These are phyloP conservation scores for Pantherophis guttatus DNA, from an alignment of 2,113 vertebrate species.

Conservation along the genomic window DNA sequence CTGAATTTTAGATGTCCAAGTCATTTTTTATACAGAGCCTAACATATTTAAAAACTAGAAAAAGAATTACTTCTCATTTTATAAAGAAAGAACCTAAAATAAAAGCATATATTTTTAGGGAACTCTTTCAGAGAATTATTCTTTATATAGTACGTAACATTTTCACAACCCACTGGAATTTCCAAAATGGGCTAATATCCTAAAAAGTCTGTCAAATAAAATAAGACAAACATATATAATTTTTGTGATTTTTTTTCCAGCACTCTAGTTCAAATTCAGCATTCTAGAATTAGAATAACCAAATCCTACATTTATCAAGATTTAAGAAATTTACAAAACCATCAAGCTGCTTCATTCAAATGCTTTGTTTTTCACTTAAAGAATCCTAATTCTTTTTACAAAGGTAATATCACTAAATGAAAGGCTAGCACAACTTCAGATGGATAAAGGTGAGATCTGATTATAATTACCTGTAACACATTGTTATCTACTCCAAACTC, in stretches of 20 bases:
- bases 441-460: not conserved
- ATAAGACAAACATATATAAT: not conserved
- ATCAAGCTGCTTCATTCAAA: not conserved
- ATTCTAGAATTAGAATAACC: not conserved
- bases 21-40: not conserved
- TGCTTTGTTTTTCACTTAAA: not conserved
- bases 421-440: not conserved
- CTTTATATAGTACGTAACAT: not conserved
- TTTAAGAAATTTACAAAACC: not conserved
- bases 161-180: not conserved
- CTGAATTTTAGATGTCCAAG: not conserved
- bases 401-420: not conserved
- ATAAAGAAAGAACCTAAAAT: not conserved
- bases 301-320: not conserved
- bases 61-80: not conserved
- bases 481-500: not conserved
- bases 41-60: not conserved
- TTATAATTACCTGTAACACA: not conserved
- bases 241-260: not conserved
- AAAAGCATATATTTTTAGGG: not conserved
- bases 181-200: not conserved
- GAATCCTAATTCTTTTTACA: not conserved
- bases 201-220: not conserved
- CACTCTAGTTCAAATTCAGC: not conserved
- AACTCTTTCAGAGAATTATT: not conserved